A percentile compares a stretch with the other conserved stretches of the same genome.
Evolutionary conservation across 2,888 invertebrate species (phyloP).

Genomic region (Rotaria magnacalcarata): DNA sequence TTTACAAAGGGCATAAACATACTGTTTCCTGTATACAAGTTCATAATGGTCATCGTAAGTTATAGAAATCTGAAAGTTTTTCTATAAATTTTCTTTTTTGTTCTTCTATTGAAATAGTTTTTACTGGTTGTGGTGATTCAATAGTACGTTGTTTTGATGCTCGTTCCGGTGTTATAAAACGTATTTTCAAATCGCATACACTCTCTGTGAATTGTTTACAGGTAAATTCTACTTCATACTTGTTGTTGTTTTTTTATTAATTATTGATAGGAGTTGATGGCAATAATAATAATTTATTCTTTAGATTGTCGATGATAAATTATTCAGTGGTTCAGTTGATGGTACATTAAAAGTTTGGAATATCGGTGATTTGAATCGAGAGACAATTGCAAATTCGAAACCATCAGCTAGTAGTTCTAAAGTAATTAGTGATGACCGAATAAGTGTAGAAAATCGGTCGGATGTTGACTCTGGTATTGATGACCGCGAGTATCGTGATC

Average conservation of each 20-base stretch:
- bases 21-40: constrained; percentile 61
- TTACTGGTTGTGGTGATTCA: constrained; percentile 60
- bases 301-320: constrained; percentile 57
- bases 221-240: constrained; percentile 50
- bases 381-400: background rate
- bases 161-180: constrained; percentile 58
- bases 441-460: constrained; percentile 34
- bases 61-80: background rate
- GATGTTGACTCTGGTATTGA: constrained; percentile 45
- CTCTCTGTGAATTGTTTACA: constrained; percentile 58
- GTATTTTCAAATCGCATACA: constrained; percentile 58
- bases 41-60: constrained; percentile 61
- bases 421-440: background rate
- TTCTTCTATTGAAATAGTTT: constrained; percentile 54
- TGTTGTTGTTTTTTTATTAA: no score
- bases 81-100: background rate
- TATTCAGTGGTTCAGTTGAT: constrained; percentile 61
- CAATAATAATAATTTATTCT: background rate
- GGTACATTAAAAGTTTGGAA: constrained; percentile 59
- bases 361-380: constrained; percentile 51
- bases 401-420: background rate
- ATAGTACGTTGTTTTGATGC: constrained; percentile 58
- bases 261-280: no score
- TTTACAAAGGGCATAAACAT: constrained; percentile 61
- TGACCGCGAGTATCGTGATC: constrained; percentile 39